Evolutionary conservation across 1,140 invertebrate species (phyloP).

Genomic region (Euglossa dilemma): DNA sequence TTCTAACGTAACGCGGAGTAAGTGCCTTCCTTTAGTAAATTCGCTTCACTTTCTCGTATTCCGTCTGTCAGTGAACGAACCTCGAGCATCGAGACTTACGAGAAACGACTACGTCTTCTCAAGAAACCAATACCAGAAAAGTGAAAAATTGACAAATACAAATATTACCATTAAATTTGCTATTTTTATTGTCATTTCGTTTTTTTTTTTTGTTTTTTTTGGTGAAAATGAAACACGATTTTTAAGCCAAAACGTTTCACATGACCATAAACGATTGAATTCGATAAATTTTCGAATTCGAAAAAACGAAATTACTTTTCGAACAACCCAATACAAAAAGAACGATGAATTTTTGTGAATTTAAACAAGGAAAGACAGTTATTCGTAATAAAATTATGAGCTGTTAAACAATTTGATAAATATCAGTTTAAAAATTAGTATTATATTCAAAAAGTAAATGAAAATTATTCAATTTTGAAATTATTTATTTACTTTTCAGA

Average conservation of each 20-base stretch:
- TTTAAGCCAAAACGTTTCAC: no score
- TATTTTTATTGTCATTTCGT: no score
- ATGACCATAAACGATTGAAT: no score
- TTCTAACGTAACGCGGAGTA: constrained; percentile 40
- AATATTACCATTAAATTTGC: constrained; percentile 39
- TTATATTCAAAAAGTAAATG: background rate
- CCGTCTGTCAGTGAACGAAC: constrained; percentile 42
- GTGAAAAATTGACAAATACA: constrained; percentile 56
- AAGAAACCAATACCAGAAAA: background rate
- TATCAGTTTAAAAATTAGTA: background rate
- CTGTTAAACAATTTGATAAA: background rate
- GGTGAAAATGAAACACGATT: no score
- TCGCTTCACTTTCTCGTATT: constrained; percentile 50
- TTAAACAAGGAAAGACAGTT: no score
- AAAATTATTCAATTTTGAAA: no score
- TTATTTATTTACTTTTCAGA: no score
- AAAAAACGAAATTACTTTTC: no score
- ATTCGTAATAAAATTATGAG: background rate
- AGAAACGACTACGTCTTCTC: constrained; percentile 18
- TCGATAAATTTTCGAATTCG: no score
- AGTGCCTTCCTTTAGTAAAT: constrained; percentile 54
- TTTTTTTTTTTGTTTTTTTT: no score
- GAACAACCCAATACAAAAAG: no score
- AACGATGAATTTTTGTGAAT: background rate
- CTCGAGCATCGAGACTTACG: constrained; percentile 38